A percentile compares a stretch with the other conserved stretches of the same genome.
phyloP scores from a whole-genome alignment of 2,888 invertebrate genomes.

The Andrena fulva region DNA sequence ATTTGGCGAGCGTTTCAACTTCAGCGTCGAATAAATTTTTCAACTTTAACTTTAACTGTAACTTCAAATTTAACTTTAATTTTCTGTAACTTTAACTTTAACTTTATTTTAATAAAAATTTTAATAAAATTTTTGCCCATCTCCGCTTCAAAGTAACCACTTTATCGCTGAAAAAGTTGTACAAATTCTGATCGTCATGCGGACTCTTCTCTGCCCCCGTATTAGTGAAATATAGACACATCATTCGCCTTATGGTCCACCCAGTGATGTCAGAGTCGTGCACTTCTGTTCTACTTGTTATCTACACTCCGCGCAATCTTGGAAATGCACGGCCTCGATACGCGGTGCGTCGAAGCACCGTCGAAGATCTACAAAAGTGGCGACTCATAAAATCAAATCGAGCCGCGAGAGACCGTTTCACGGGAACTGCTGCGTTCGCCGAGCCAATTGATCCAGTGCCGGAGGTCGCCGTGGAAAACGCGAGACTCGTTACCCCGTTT shows the following conservation, averaged over 20 bases:
- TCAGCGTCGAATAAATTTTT: too few relatives aligned
- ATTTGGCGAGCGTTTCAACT: too few relatives aligned
- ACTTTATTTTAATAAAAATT: too few relatives aligned
- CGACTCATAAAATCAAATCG: constrained; percentile 12
- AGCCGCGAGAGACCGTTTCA: constrained; percentile 15
- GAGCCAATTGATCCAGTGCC: constrained; percentile 17
- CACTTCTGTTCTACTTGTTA: neutral
- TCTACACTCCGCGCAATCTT: constrained; percentile 17
- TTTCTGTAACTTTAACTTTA: too few relatives aligned
- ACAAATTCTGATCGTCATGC: too few relatives aligned
- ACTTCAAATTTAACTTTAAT: too few relatives aligned
- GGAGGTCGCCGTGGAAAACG: constrained; percentile 15
- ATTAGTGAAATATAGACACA: too few relatives aligned
- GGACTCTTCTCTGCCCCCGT: too few relatives aligned
- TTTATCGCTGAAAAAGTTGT: too few relatives aligned
- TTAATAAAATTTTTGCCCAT: too few relatives aligned
- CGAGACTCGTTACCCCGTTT: constrained; percentile 26
- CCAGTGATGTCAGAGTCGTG: neutral
- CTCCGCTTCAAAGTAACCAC: too few relatives aligned
- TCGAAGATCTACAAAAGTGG: constrained; percentile 11
- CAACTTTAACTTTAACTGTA: too few relatives aligned
- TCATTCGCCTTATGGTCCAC: neutral
- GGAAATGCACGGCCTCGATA: neutral
- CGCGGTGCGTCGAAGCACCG: neutral
- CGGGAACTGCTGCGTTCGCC: constrained; percentile 16